Evolutionary conservation across 2,888 invertebrate genomes (phyloP).

Genomic region (Ditula angustiorana): DNA sequence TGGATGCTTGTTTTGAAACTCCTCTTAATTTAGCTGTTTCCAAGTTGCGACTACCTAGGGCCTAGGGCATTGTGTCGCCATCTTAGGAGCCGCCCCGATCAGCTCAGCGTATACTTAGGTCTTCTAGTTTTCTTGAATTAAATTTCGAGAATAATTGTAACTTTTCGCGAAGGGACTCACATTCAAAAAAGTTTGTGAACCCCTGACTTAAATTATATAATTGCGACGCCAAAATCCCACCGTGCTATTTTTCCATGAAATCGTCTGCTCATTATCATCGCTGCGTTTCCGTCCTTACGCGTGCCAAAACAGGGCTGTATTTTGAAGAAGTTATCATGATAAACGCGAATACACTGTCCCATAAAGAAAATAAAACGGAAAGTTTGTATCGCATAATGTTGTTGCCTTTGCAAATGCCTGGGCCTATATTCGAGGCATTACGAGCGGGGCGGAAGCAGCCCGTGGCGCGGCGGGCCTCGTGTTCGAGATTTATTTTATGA

Average conservation of each 20-base stretch:
- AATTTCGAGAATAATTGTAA: too few species aligned
- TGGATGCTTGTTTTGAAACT: too few species aligned
- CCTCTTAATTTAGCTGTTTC: too few species aligned
- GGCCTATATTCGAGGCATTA: slow-evolving; percentile 45
- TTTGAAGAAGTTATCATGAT: slow-evolving; percentile 38
- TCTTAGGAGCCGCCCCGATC: too few species aligned
- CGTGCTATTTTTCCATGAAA: slow-evolving; percentile 6
- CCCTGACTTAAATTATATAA: background rate
- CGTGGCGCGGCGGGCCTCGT: slow-evolving; percentile 45
- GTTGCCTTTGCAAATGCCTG: slow-evolving; percentile 48
- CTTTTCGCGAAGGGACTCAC: background rate
- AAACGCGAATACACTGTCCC: slow-evolving; percentile 32
- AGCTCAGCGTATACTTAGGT: too few species aligned
- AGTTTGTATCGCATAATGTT: slow-evolving; percentile 49
- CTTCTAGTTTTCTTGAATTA: too few species aligned
- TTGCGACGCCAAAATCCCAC: background rate
- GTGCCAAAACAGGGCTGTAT: slow-evolving; percentile 16
- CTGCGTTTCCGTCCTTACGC: background rate
- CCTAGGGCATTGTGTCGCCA: too few species aligned
- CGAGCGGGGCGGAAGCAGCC: slow-evolving; percentile 46
- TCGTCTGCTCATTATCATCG: slow-evolving; percentile 5
- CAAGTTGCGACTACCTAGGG: too few species aligned
- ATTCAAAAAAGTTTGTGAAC: background rate
- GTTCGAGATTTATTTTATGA: slow-evolving; percentile 53
- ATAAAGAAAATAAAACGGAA: slow-evolving; percentile 48